Conservation (phyloP, 2,888 invertebrate species). For the Tinea trinotella region DNA sequence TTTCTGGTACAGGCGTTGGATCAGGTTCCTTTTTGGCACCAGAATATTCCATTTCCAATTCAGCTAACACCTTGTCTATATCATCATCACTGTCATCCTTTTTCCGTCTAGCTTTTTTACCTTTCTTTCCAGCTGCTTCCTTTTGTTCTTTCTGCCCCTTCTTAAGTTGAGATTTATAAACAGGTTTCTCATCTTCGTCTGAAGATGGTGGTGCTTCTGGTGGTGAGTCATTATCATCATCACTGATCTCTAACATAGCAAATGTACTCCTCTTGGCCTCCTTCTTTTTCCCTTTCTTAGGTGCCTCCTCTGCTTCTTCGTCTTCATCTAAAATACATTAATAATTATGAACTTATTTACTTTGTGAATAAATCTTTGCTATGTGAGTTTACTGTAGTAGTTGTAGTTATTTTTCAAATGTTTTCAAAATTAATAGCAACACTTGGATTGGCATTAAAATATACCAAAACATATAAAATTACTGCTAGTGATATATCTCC, state of each 20-base stretch:
- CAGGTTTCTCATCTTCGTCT: constrained; percentile 53
- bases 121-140: constrained; percentile 75
- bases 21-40: constrained; percentile 71
- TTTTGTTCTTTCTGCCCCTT: constrained; percentile 58
- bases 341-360: too few species aligned
- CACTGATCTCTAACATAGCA: constrained; percentile 77
- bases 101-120: constrained; percentile 81
- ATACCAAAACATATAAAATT: too few species aligned
- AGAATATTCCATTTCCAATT: constrained; percentile 85
- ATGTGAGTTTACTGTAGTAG: too few species aligned
- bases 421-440: too few species aligned
- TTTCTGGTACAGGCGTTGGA: constrained; percentile 40
- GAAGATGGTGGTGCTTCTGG: constrained; percentile 57
- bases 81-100: constrained; percentile 86
- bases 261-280: constrained; percentile 75
- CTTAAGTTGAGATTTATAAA: constrained; percentile 41
- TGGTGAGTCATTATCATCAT: constrained; percentile 65
- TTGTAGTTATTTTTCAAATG: too few species aligned
- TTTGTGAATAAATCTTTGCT: too few species aligned
- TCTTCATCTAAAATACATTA: neutral
- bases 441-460: too few species aligned
- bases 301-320: constrained; percentile 58
- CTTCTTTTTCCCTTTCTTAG: constrained; percentile 51
- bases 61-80: constrained; percentile 86
- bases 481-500: too few species aligned